Evolutionary conservation across 1,140 invertebrate species (phyloP), one percentile per base, ranked within the genome.

Genomic region (Lasioglossum baleicum): DNA sequence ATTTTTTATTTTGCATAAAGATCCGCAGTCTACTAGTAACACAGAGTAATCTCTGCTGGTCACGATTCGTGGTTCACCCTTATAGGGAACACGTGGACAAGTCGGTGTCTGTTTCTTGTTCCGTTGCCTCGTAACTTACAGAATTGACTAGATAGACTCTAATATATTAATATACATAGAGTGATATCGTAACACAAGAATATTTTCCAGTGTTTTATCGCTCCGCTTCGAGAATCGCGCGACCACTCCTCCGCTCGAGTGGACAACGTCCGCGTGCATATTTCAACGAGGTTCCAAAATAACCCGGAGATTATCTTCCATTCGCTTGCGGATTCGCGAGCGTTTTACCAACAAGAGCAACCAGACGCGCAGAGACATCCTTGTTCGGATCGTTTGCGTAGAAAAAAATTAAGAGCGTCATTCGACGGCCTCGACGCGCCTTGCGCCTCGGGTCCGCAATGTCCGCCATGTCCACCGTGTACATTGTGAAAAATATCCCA

Each of bases 341-440:
- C 10, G 7, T 20, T 26, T 35, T 31, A 40, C 65, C 22, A 35
- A 75, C 35, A 66, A 68, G 65, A 66, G 73, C 65, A 75, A 64
- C 63, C 68, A 51, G 51, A 20, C 60, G 22, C 22, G 10, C 22
- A 44, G 67, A 65, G 66, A 63, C 35, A 75, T 81, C 74, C 80
- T 81, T 81, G 74, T 56, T 71, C 61, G 71, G 78, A 58, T 61
- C 42, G 65, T 70, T 65, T 11, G 40, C 22, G n/a, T 20, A 22
- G 66, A 63, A 31, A 61, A 70, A 35, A 22, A 44, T 80, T 20
- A 26, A 51, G 56, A 72, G n/a, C 71, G 58, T 75, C 48, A 64
- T 75, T 65, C 10, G 64, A 11, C 13, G 69, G 35, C 77, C 77
- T 80, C 77, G 79, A 58, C 51, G 56, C 66, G 63, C 7, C 58